These are phyloP conservation scores for Xylota sylvarum DNA, from an alignment of 2,888 invertebrate species.

Conservation along the genomic window DNA sequence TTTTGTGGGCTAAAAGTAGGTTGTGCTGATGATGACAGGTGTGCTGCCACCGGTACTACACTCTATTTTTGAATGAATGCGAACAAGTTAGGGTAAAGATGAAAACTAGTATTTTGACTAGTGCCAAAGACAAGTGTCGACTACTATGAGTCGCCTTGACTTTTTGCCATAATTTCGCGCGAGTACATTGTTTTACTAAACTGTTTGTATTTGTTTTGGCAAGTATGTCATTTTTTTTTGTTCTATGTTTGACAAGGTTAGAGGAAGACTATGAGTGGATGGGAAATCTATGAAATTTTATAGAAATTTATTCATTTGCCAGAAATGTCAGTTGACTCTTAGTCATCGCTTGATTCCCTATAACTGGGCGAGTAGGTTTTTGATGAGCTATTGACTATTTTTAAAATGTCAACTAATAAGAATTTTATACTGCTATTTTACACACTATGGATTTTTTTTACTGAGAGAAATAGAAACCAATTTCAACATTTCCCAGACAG, in stretches of 20 bases:
- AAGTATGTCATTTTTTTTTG: slow-evolving; percentile 19
- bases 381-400: too few species aligned
- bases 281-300: not conserved
- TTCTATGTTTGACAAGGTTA: slow-evolving; percentile 16
- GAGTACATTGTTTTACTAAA: slow-evolving; percentile 60
- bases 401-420: too few species aligned
- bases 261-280: slow-evolving; percentile 3
- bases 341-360: not conserved
- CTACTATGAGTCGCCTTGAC: slow-evolving; percentile 65
- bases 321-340: not conserved
- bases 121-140: slow-evolving; percentile 70
- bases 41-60: slow-evolving; percentile 13
- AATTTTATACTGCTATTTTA: too few species aligned
- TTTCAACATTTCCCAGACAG: too few species aligned
- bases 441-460: too few species aligned
- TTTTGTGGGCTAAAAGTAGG: slow-evolving; percentile 7
- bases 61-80: not conserved
- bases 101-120: slow-evolving; percentile 49
- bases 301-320: not conserved
- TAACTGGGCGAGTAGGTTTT: not conserved
- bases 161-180: slow-evolving; percentile 60
- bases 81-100: not conserved
- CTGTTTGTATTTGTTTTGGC: slow-evolving; percentile 28
- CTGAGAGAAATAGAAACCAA: too few species aligned
- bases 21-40: slow-evolving; percentile 49